Evolutionary conservation across 2,113 vertebrate genomes (phyloP).

Genomic region (Tonatia bakeri): DNA sequence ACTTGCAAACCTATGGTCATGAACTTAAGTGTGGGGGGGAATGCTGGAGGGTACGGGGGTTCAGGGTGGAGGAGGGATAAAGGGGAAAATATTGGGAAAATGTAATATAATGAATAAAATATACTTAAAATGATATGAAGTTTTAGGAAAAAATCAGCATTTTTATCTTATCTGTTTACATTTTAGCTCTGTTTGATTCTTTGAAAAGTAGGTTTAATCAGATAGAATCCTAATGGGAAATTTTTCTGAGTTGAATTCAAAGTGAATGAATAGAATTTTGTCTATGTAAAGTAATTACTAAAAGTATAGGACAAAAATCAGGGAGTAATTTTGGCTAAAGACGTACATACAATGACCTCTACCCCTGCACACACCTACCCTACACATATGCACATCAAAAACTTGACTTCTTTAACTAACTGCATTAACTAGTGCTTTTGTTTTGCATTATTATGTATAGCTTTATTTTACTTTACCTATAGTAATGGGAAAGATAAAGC

Average conservation of each 20-base stretch:
- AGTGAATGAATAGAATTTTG: slow-evolving; percentile 6
- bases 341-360: neutral
- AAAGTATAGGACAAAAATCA: neutral
- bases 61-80: no score
- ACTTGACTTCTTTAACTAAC: neutral
- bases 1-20: neutral
- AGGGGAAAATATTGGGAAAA: no score
- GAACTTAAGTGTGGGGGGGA: no score
- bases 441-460: neutral
- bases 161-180: neutral
- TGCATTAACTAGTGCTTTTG: neutral
- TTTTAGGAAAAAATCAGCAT: neutral
- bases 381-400: neutral
- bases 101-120: no score
- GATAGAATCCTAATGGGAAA: neutral
- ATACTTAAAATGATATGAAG: neutral
- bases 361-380: fast-evolving
- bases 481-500: neutral
- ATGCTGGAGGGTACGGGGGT: no score
- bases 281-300: neutral
- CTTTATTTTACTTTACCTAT: neutral
- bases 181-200: neutral
- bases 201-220: neutral
- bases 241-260: slow-evolving; percentile 14
- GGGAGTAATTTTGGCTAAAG: neutral